Evolutionary conservation across 1,140 invertebrate genomes (phyloP).

Genomic region (Dendrolimus punctatus): DNA sequence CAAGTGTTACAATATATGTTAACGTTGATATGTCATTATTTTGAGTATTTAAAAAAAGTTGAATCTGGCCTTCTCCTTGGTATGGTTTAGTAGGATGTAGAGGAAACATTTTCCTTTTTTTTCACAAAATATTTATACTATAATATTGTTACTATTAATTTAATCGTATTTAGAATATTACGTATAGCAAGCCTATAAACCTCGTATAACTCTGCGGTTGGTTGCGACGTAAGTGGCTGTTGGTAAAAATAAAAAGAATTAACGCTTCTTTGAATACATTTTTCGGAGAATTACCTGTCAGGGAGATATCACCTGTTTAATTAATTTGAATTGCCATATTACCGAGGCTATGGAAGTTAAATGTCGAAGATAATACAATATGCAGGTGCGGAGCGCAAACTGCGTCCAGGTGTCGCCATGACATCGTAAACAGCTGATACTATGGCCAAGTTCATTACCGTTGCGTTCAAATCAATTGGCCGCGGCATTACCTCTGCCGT

Average conservation of each 20-base stretch:
- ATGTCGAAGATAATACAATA: slow-evolving; percentile 15
- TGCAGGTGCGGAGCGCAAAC: slow-evolving; percentile 31
- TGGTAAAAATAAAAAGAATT: no score
- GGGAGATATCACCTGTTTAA: slow-evolving; percentile 3
- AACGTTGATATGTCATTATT: no score
- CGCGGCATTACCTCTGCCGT: slow-evolving; percentile 40
- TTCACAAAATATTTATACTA: no score
- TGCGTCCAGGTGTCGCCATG: slow-evolving; percentile 26
- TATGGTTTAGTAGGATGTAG: no score
- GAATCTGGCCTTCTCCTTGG: no score
- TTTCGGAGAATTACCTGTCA: no score
- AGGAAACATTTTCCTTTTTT: no score
- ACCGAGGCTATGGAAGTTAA: slow-evolving; percentile 13
- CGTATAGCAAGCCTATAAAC: not conserved
- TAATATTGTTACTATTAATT: not conserved
- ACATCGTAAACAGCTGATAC: slow-evolving; percentile 48
- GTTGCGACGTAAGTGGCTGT: no score
- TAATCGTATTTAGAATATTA: not conserved
- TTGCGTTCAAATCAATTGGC: slow-evolving; percentile 55
- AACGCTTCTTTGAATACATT: no score
- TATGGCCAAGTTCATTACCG: slow-evolving; percentile 65
- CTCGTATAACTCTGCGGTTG: not conserved
- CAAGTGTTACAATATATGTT: no score
- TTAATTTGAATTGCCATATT: slow-evolving; percentile 9
- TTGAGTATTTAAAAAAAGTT: no score